Percentiles rank a stretch among this genome's conserved stretches.
These are phyloP conservation scores for Mionectes macconnelli DNA, from an alignment of 2,113 vertebrate genomes.

Conservation along the genomic window DNA sequence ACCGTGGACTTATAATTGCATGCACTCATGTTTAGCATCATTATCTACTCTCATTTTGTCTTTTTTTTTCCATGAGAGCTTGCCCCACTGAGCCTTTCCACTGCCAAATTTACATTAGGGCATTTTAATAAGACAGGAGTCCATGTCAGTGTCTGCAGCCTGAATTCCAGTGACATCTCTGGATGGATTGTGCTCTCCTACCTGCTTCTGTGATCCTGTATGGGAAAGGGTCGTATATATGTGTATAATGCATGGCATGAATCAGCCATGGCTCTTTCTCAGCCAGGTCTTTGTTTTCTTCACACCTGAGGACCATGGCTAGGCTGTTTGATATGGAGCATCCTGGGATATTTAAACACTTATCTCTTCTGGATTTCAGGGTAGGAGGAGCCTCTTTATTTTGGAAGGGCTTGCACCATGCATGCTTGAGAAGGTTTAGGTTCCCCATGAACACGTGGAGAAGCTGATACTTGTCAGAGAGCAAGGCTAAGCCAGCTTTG, in stretches of 20 bases:
- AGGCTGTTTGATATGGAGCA: neutral
- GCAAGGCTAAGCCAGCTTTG: neutral
- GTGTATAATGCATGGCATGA: neutral
- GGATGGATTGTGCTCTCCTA: neutral
- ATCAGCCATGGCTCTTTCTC: neutral
- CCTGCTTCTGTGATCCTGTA: neutral
- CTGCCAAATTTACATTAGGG: neutral
- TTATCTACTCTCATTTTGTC: slow-evolving; percentile 41
- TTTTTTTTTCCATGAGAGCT: slow-evolving; percentile 1
- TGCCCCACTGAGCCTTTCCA: neutral
- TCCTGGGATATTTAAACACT: neutral
- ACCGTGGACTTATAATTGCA: neutral
- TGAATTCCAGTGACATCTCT: neutral
- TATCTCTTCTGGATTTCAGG: neutral
- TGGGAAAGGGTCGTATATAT: neutral
- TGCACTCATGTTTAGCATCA: neutral
- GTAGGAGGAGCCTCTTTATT: neutral
- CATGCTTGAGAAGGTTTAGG: neutral
- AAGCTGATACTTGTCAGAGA: neutral
- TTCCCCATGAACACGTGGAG: neutral
- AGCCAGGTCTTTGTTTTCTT: neutral
- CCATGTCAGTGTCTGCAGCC: neutral
- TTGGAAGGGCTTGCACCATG: neutral
- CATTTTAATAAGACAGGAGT: neutral
- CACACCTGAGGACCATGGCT: neutral